Evolutionary conservation across 2,113 vertebrate species (phyloP), one percentile per base, ranked within the genome.

Genomic region (cattle (Bos taurus)): DNA sequence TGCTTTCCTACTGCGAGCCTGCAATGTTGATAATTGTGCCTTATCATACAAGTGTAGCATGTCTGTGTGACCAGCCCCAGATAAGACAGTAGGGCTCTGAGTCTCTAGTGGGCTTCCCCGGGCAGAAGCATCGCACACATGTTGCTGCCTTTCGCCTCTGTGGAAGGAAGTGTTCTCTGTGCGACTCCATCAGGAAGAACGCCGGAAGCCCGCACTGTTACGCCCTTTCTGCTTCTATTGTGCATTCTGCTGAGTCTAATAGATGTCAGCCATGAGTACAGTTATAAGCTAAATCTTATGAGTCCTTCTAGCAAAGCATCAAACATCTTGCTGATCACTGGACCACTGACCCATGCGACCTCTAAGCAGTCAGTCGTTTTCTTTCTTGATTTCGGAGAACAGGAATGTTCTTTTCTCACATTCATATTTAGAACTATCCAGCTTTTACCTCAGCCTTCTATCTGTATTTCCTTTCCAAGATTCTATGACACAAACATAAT

Each of bases 201-300:
- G 3, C 71, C 3, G 71, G n/a, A 25, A 23, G 5, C 36, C 67
- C 5, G 2, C 11, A 25, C 11, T 1, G 36, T 23, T 3, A 13
- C 6, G 21, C 19, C 71, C 36, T 13, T 71, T 12, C 16, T n/a
- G 33, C 16, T n/a, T n/a, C 33, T 71, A 21, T 5, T 25, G 36
- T 43, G 21, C 5, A 7, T 25, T 2, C 36, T 13, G 71, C 14
- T 6, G 36, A 40, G 11, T 74, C 71, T 40, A 25, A 74, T 2
- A 23, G 36, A 14, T 74, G 21, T 23, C 6, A 74, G 19, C 71
- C 19, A 25, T 3, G 36, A 12, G 21, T 3, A 1, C 5, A 40
- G 19, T 25, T 7, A 74, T 40, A 25, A 25, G 71, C 71, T 25
- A 25, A 40, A 25, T 7, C 11, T 43, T 25, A 12, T 2, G 11